A percentile compares a stretch with the other conserved stretches of the same genome.
Conservation (phyloP, 2,888 invertebrate genomes). For the Tenthredo distinguenda region DNA sequence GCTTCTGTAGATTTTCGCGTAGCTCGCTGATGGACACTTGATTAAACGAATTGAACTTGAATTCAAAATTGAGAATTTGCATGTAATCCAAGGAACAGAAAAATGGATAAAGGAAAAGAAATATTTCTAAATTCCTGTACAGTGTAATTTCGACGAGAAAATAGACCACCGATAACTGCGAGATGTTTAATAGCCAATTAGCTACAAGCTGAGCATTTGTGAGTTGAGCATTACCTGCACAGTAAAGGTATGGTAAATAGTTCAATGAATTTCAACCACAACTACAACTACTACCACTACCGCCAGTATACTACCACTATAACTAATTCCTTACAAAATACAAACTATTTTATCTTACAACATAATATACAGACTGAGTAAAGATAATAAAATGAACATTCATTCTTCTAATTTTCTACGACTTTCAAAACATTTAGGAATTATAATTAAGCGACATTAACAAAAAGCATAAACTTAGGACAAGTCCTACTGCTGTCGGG, state of each 20-base stretch:
- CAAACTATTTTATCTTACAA: neutral
- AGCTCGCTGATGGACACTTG: neutral
- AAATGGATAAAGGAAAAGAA: neutral
- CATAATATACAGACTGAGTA: neutral
- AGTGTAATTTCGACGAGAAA: neutral
- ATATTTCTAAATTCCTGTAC: neutral
- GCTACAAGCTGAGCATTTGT: neutral
- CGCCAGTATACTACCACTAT: neutral
- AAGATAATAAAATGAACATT: slow-evolving; percentile 25
- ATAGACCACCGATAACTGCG: neutral
- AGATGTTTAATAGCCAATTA: neutral
- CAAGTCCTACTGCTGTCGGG: neutral
- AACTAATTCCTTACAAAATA: slow-evolving; percentile 17
- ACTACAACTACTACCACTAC: slow-evolving; percentile 8
- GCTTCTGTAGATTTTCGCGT: neutral
- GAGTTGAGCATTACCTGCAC: neutral
- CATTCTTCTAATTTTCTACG: slow-evolving; percentile 10
- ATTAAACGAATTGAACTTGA: neutral
- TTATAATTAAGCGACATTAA: slow-evolving; percentile 3
- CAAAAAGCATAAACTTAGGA: slow-evolving; percentile 34
- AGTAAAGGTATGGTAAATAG: neutral
- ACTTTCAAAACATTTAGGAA: neutral
- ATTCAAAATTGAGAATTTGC: neutral
- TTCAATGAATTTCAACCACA: neutral
- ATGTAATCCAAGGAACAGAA: neutral